phyloP scores from a whole-genome alignment of 2,888 invertebrate genomes.

The Plagodis pulveraria region DNA sequence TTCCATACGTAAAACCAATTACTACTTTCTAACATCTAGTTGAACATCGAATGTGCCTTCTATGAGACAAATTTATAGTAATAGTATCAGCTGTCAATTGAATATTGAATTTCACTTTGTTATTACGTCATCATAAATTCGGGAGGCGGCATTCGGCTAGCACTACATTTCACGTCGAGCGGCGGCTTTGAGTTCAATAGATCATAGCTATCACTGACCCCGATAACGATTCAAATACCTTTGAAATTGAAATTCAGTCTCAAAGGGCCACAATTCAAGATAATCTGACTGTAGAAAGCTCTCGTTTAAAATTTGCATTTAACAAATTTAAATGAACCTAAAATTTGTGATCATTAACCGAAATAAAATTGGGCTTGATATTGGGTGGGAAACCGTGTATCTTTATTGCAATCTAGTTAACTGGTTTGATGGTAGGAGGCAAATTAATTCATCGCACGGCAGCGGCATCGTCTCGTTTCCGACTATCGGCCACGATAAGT shows the following conservation, averaged over 20 bases:
- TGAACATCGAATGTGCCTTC: too few species aligned
- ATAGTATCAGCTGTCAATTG: slow-evolving; percentile 35
- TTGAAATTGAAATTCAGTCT: slow-evolving; percentile 38
- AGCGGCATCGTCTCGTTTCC: slow-evolving; percentile 43
- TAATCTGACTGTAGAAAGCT: slow-evolving; percentile 31
- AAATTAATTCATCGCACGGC: slow-evolving; percentile 80
- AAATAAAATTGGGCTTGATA: slow-evolving; percentile 50
- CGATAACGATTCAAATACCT: slow-evolving; percentile 27
- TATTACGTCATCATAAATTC: slow-evolving; percentile 58
- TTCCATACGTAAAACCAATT: too few species aligned
- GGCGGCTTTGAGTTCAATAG: slow-evolving; percentile 37
- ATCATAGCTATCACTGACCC: slow-evolving; percentile 33
- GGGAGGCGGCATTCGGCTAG: slow-evolving; percentile 41
- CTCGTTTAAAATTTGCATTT: slow-evolving; percentile 39
- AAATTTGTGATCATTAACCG: slow-evolving; percentile 59
- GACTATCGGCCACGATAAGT: slow-evolving; percentile 71
- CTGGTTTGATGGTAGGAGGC: slow-evolving; percentile 69
- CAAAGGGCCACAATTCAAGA: slow-evolving; percentile 33
- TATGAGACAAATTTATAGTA: slow-evolving; percentile 22
- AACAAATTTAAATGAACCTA: slow-evolving; percentile 59
- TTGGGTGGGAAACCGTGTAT: slow-evolving; percentile 60
- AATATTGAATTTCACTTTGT: slow-evolving; percentile 53
- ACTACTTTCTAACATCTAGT: too few species aligned
- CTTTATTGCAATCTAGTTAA: slow-evolving; percentile 77
- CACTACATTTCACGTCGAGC: slow-evolving; percentile 54